Percentiles rank a stretch among this genome's conserved stretches.
Conservation (phyloP, 2,888 invertebrate genomes). For the Panorpa germanica region DNA sequence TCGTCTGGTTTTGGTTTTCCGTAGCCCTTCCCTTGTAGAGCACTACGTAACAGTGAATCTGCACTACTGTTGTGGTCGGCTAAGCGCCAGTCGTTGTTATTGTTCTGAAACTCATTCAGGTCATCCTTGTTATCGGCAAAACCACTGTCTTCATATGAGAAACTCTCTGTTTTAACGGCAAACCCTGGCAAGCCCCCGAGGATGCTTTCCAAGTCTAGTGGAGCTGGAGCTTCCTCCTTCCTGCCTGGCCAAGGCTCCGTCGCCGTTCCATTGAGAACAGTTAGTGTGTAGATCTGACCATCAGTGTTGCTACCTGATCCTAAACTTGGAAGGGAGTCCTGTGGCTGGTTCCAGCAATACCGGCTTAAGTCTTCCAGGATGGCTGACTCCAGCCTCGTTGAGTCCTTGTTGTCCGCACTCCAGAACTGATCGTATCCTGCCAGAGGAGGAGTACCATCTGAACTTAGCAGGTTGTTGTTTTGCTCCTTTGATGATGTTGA, state of each 20-base stretch:
- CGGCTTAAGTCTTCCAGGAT: constrained; percentile 73
- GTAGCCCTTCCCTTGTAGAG: constrained; percentile 59
- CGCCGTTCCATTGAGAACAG: constrained; percentile 58
- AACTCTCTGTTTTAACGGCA: constrained; percentile 50
- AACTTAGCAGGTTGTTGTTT: constrained; percentile 2
- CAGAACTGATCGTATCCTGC: constrained; percentile 19
- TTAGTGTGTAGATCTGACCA: constrained; percentile 68
- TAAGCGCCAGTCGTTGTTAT: constrained; percentile 69
- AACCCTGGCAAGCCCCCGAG: constrained; percentile 49
- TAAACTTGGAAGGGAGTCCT: constrained; percentile 24
- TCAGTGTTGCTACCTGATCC: constrained; percentile 39
- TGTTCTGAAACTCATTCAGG: constrained; percentile 39
- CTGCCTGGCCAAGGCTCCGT: constrained; percentile 45
- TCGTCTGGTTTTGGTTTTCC: constrained; percentile 29
- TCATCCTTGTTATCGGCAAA: constrained; percentile 46
- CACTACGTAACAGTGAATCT: constrained; percentile 63
- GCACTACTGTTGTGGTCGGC: constrained; percentile 51
- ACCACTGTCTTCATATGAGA: constrained; percentile 59
- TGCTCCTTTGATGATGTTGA: background rate
- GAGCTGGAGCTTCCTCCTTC: constrained; percentile 38
- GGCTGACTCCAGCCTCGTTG: constrained; percentile 49
- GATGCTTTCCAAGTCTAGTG: constrained; percentile 62
- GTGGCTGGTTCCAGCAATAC: constrained; percentile 60
- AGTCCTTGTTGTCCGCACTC: constrained; percentile 38
- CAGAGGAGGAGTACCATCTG: constrained; percentile 2